These are phyloP conservation scores for Acronicta aceris DNA, from an alignment of 2,888 invertebrate species.

Conservation along the genomic window DNA sequence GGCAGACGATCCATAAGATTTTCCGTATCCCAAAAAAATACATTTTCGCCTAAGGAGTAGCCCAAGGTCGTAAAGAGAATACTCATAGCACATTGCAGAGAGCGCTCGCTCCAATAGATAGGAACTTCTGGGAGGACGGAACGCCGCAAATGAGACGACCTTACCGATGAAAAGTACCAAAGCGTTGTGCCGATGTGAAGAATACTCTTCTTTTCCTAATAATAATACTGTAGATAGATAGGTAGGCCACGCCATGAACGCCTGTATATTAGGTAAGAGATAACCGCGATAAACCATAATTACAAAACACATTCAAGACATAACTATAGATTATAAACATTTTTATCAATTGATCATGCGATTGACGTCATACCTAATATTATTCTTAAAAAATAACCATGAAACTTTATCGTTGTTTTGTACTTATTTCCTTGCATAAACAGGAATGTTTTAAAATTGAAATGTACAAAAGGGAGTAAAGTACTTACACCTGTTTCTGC, in stretches of 20 bases:
- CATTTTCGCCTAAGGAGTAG: too few relatives aligned
- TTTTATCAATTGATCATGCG: slow-evolving; percentile 7
- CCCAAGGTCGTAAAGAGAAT: too few relatives aligned
- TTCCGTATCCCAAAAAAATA: too few relatives aligned
- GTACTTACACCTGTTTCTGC: too few relatives aligned
- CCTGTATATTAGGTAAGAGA: slow-evolving; percentile 11
- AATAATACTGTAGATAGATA: background rate
- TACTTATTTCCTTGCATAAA: slow-evolving; percentile 1
- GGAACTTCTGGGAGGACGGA: too few relatives aligned
- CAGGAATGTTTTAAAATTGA: background rate
- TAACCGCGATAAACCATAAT: slow-evolving; percentile 7
- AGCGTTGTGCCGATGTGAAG: too few relatives aligned
- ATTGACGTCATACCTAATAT: slow-evolving; percentile 27
- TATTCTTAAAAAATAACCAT: background rate
- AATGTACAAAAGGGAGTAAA: too few relatives aligned
- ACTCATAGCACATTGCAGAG: too few relatives aligned
- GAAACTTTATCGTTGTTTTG: slow-evolving; percentile 19
- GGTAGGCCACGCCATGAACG: background rate
- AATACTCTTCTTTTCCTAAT: background rate
- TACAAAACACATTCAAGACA: background rate
- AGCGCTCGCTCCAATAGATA: too few relatives aligned
- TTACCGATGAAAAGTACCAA: too few relatives aligned
- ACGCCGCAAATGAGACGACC: too few relatives aligned
- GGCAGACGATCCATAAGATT: too few relatives aligned
- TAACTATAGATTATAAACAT: slow-evolving; percentile 16